Percentiles rank a stretch among this genome's conserved stretches.
Conservation (phyloP, 1,140 invertebrate genomes). For the Octopus bimaculoides region DNA sequence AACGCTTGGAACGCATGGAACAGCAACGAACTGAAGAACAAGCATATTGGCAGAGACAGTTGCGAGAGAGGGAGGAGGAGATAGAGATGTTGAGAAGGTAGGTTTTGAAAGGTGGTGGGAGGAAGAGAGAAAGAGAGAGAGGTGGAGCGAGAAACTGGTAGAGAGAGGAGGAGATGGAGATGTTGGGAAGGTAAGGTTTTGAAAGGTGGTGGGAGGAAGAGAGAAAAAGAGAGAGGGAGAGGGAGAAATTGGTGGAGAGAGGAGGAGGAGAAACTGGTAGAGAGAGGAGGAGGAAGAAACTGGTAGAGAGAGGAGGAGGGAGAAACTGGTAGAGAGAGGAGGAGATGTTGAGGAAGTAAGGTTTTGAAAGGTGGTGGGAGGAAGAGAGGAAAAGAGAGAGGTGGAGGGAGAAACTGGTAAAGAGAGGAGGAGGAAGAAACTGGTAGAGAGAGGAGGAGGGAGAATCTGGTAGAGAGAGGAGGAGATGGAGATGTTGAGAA, state of each 20-base stretch:
- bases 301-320: neutral
- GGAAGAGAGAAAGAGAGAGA: neutral
- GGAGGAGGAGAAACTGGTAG: neutral
- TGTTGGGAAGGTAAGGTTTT: neutral
- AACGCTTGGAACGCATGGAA: conserved; percentile 23
- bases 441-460: neutral
- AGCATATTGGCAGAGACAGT: conserved; percentile 36
- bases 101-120: neutral
- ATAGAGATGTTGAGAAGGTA: neutral
- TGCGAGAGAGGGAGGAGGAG: neutral
- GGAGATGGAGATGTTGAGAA: neutral
- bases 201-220: neutral
- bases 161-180: neutral
- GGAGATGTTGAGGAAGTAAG: neutral
- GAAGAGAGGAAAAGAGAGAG: neutral
- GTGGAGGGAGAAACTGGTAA: neutral
- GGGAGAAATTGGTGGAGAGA: neutral
- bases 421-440: neutral
- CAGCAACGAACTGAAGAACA: conserved; percentile 51
- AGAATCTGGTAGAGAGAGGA: neutral
- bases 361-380: neutral
- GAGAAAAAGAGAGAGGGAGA: neutral
- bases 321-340: neutral
- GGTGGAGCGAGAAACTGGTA: neutral
- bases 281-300: neutral